Base-by-base conservation (phyloP, 92 coral and sea anemone genomes). In the Porites evermanni region DNA sequence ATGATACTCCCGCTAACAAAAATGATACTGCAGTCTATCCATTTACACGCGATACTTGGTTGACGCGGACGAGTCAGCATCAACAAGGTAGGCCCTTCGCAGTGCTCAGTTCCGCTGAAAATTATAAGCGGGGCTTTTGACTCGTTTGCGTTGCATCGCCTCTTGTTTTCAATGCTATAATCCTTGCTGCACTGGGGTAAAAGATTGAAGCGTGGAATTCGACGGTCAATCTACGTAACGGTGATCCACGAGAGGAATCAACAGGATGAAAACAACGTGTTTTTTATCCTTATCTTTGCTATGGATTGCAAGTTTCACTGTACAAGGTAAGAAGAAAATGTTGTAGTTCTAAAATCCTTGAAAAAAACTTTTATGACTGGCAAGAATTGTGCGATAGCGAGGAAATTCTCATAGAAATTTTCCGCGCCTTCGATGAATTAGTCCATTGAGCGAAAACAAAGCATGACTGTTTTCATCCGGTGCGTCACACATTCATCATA, bases 1-100 rank as follows among this genome's bases (percentile, higher is more conserved):
- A 20, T 20, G 87, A 83, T 74, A 83, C 80, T 73, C 24, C 8
- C 7, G 74, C 64, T 80, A 21, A 20, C 64, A 83, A 83, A 64
- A 56, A 83, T 72, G 87, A 29, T 1, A 63, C 2, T 24, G 23
- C 87, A 63, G 61, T 74, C 72, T 59, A 38, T 71, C 79, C 79
- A 72, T 20, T 14, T 26, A 54, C 85, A 53, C 85, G 87, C 87
- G 87, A 83, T 81, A 20, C 29, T 63, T 63, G 32, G 59, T 69
- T 60, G 47, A 1, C 72, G 53, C 24, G 13, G 38, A n/a, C 78
- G 87, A 83, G 52, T 3, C 64, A 80, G 87, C 73, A 83, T 52
- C 61, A 23, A 53, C 9, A 83, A 83, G 87, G 87, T 64, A 83
- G 87, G 80, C 80, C 86, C n/a, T 14, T 81, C 32, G 85, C 68